Percentiles rank a stretch among this genome's conserved stretches.
phyloP scores from a whole-genome alignment of 2,113 vertebrate species.

The Alosa alosa region DNA sequence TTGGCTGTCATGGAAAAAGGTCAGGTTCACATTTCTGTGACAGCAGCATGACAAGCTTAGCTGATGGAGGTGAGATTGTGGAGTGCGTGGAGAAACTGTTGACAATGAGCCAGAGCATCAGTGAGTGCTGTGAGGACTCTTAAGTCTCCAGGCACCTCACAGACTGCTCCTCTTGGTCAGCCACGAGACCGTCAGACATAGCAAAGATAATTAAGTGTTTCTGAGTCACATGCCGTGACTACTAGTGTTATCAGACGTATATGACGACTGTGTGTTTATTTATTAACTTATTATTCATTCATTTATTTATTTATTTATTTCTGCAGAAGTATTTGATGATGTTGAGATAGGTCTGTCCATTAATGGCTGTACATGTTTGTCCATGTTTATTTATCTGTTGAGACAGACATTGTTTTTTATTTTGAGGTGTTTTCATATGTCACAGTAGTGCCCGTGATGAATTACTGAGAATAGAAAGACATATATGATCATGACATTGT shows the following conservation, averaged over 20 bases:
- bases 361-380: not conserved
- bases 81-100: not conserved
- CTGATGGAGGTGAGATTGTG: not conserved
- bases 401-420: not conserved
- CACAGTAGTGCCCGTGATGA: not conserved
- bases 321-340: not conserved
- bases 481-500: conserved; percentile 7
- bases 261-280: not conserved
- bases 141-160: not conserved
- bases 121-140: not conserved
- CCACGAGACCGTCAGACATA: not conserved
- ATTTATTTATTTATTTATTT: not conserved
- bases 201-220: not conserved
- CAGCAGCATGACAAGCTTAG: not conserved
- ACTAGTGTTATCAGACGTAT: not conserved
- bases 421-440: not conserved
- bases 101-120: not conserved
- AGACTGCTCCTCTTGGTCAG: not conserved
- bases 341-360: not conserved
- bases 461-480: not conserved
- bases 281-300: not conserved
- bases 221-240: not conserved
- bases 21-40: not conserved
- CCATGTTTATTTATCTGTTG: not conserved
- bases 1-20: not conserved